Evolutionary conservation across 2,113 vertebrate species (phyloP), one percentile per base, ranked within the genome.

Genomic region (Dinomys branickii): DNA sequence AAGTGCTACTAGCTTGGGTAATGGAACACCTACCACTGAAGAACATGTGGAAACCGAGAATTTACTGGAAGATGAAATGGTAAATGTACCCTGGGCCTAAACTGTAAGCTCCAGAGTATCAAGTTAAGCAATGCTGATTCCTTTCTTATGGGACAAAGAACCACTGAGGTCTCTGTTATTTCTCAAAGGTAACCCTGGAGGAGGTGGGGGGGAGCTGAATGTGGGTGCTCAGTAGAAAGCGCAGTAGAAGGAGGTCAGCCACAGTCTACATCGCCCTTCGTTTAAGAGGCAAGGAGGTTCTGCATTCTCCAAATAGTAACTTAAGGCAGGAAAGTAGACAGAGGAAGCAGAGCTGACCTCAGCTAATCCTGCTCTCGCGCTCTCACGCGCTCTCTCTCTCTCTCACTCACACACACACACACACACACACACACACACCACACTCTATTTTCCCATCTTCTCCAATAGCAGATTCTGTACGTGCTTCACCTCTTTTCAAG

Each of bases 351-450:
- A 22, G 41, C 38, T 59, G 82, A 0, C 8, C 50, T 19, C 82
- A 33, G 11, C 33, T 1, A 44, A 26, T 41, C 71, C 47, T 65
- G 59, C 26, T 35, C n/a, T n/a, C n/a, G n/a, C n/a, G n/a, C n/a
- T n/a, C n/a, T n/a, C n/a, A n/a, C n/a, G n/a, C n/a, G n/a, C n/a
- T n/a, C n/a, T n/a, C n/a, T n/a, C n/a, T n/a, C n/a, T n/a, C n/a
- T n/a, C n/a, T n/a, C n/a, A n/a, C n/a, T n/a, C n/a, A n/a, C n/a
- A n/a, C n/a, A n/a, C n/a, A n/a, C n/a, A n/a, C n/a, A n/a, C n/a
- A n/a, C n/a, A n/a, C n/a, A n/a, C n/a, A n/a, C n/a, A n/a, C n/a
- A 8, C 0, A 24, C 2, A 44, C 0, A 77, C 26, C 80, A 30
- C 24, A 0, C 41, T 16, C 26, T n/a, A 56, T 78, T 71, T 84